Evolutionary conservation across 2,888 invertebrate genomes (phyloP).

Genomic region (Drosophila sordidula): DNA sequence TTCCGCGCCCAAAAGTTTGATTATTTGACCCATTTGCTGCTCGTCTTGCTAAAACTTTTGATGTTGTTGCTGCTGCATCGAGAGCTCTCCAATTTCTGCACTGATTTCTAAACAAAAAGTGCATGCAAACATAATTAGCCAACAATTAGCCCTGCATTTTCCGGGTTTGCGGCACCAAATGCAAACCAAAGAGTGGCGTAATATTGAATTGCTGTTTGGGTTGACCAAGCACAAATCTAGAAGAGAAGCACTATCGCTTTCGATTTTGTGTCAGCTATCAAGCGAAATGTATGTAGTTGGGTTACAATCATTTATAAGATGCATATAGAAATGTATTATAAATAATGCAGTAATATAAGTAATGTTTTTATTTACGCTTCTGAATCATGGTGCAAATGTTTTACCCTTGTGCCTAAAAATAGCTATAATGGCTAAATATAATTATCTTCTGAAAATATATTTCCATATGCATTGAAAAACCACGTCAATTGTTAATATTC

Average conservation of each 20-base stretch:
- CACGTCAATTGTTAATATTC: too few species aligned
- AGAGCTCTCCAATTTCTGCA: conserved; percentile 62
- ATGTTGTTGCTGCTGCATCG: conserved; percentile 1
- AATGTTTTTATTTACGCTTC: too few species aligned
- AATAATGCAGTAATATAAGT: too few species aligned
- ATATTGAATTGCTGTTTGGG: conserved; percentile 51
- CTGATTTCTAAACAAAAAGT: conserved; percentile 61
- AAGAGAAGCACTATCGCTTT: conserved; percentile 5
- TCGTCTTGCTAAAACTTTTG: conserved; percentile 8
- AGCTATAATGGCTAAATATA: too few species aligned
- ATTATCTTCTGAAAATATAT: too few species aligned
- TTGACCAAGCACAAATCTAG: conserved; percentile 30
- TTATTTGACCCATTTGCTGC: conserved; percentile 49
- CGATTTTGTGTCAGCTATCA: conserved; percentile 9
- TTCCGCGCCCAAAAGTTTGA: conserved; percentile 43
- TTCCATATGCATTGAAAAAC: too few species aligned
- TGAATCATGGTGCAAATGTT: too few species aligned
- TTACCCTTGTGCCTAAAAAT: too few species aligned
- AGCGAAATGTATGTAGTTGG: background rate
- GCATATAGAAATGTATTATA: too few species aligned
- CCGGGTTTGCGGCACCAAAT: conserved; percentile 41
- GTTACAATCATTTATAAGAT: too few species aligned
- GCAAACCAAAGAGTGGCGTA: conserved; percentile 34
- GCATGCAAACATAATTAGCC: conserved; percentile 37
- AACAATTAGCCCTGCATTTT: conserved; percentile 63